Conservation (phyloP, 1,140 invertebrate genomes). For the Sinonovacula constricta region DNA sequence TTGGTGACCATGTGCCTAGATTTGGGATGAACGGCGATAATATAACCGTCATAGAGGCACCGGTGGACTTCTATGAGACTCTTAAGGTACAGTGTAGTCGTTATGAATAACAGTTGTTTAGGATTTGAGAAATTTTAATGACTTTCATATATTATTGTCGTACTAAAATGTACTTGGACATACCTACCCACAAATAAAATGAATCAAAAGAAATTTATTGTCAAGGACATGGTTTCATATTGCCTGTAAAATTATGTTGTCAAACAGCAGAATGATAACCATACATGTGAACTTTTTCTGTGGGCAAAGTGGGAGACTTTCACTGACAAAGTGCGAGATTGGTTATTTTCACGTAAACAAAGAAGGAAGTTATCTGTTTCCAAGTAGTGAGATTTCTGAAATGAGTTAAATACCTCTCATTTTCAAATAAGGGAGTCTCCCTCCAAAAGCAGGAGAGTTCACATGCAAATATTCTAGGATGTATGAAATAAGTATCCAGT, state of each 20-base stretch:
- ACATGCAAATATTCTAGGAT: neutral
- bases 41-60: slow-evolving; percentile 74
- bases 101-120: neutral
- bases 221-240: neutral
- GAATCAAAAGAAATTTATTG: neutral
- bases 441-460: neutral
- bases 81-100: slow-evolving; percentile 59
- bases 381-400: too few species aligned
- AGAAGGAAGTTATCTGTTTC: neutral
- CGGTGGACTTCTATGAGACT: slow-evolving; percentile 76
- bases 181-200: too few species aligned
- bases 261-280: neutral
- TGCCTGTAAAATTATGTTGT: neutral
- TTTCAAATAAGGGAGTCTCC: too few species aligned
- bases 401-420: neutral
- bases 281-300: too few species aligned
- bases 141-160: too few species aligned
- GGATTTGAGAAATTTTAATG: neutral
- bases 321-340: too few species aligned
- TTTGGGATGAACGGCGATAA: slow-evolving; percentile 74
- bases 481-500: neutral
- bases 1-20: slow-evolving; percentile 71
- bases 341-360: too few species aligned
- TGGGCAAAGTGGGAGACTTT: too few species aligned
- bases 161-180: too few species aligned